These are phyloP conservation scores for Chaetops frenatus DNA, from an alignment of 2,113 vertebrate species.

Conservation along the genomic window DNA sequence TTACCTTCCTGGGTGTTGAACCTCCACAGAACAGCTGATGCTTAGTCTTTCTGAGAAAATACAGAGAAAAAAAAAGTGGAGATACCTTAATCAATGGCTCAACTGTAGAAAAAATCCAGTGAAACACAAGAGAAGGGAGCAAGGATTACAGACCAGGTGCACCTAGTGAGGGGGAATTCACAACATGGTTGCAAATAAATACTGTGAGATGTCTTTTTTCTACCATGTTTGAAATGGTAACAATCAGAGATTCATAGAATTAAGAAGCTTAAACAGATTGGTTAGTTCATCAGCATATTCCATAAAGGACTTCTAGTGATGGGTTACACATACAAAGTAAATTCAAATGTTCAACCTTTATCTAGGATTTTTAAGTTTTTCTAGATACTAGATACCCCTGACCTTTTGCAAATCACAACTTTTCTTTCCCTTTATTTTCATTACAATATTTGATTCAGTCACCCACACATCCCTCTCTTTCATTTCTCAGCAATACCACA, in stretches of 20 bases:
- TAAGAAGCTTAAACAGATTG: not conserved
- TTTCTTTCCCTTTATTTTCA: not conserved
- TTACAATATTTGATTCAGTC: not conserved
- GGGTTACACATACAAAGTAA: not conserved
- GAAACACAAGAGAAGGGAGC: not conserved
- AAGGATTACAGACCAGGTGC: not conserved
- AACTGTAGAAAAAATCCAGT: not conserved
- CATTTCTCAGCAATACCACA: not conserved
- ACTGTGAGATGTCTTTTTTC: not conserved
- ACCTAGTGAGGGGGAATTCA: not conserved
- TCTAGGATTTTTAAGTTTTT: not conserved
- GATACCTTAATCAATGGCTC: not conserved
- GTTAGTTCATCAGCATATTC: not conserved
- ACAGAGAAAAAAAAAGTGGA: not conserved
- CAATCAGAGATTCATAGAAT: not conserved
- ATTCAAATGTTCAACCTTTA: not conserved
- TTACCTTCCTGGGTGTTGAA: not conserved
- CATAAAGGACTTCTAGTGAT: not conserved
- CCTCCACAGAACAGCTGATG: accelerated
- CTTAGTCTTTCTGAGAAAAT: not conserved
- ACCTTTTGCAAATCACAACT: not conserved
- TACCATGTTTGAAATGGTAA: not conserved
- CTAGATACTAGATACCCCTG: not conserved
- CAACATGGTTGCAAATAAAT: not conserved
- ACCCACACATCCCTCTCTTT: not conserved